Percentiles rank a stretch among this genome's conserved stretches.
phyloP scores from a whole-genome alignment of 2,113 vertebrate genomes.

The Takifugu flavidus region DNA sequence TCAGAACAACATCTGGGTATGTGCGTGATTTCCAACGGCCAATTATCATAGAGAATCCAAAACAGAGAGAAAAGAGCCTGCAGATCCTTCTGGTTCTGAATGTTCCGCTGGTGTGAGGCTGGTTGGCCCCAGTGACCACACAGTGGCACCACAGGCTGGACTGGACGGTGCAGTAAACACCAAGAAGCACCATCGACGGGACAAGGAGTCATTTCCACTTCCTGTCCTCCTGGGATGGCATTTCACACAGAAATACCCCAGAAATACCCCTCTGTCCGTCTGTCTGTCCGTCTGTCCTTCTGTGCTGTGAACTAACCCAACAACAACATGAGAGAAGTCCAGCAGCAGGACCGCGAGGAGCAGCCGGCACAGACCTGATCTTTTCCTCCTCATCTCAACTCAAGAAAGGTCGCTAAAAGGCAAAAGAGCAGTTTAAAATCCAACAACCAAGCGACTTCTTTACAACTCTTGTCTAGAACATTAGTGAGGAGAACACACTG shows the following conservation, averaged over 20 bases:
- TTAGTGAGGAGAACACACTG: no score
- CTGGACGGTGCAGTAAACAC: constrained; percentile 14
- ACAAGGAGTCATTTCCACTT: constrained; percentile 14
- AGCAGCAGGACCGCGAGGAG: background rate
- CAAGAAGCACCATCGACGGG: background rate
- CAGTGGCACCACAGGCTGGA: constrained; percentile 19
- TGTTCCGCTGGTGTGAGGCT: constrained; percentile 10
- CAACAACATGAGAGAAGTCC: background rate
- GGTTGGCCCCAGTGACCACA: constrained; percentile 26
- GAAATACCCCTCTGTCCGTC: no score
- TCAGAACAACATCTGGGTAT: background rate
- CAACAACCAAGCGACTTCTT: no score
- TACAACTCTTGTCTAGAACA: no score
- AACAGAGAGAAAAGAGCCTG: background rate
- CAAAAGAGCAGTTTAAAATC: no score
- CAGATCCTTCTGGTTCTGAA: background rate
- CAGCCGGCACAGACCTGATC: no score
- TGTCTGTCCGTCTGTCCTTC: no score
- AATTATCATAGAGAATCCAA: background rate
- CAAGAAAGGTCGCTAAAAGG: no score
- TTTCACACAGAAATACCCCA: constrained; percentile 18
- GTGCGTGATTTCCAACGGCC: background rate
- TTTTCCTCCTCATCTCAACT: no score
- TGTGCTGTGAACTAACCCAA: no score
- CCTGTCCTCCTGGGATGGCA: constrained; percentile 24